phyloP scores from a whole-genome alignment of 1,140 invertebrate genomes.

The Paraescarpia echinospica region DNA sequence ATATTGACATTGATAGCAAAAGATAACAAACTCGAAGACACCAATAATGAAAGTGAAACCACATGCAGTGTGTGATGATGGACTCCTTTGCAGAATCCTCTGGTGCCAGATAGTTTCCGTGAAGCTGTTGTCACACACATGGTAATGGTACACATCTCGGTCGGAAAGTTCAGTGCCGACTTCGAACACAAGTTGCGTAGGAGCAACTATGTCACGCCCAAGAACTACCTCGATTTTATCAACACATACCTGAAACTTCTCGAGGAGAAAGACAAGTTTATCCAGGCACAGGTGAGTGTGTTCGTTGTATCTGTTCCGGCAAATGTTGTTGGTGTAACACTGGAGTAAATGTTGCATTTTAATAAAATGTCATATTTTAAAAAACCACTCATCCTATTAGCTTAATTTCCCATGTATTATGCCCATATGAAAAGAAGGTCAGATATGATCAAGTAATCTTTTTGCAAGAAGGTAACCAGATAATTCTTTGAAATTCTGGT shows the following conservation, averaged over 20 bases:
- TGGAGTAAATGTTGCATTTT: neutral
- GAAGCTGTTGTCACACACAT: slow-evolving; percentile 76
- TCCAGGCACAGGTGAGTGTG: slow-evolving; percentile 64
- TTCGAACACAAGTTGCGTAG: slow-evolving; percentile 72
- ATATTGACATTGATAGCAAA: neutral
- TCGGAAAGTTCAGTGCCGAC: slow-evolving; percentile 72
- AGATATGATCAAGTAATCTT: too few relatives aligned
- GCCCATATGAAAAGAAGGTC: too few relatives aligned
- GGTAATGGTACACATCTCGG: slow-evolving; percentile 77
- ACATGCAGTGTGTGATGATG: neutral
- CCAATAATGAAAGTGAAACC: neutral
- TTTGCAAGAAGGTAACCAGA: too few relatives aligned
- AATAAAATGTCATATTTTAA: too few relatives aligned
- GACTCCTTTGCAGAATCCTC: slow-evolving; percentile 45
- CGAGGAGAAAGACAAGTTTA: slow-evolving; percentile 70
- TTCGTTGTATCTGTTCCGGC: neutral
- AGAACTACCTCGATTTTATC: slow-evolving; percentile 86
- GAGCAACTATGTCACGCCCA: slow-evolving; percentile 84
- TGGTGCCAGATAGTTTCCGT: slow-evolving; percentile 69
- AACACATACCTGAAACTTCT: slow-evolving; percentile 75
- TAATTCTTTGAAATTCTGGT: too few relatives aligned
- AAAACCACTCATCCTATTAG: too few relatives aligned
- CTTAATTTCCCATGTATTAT: too few relatives aligned
- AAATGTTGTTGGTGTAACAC: too few relatives aligned
- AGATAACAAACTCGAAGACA: neutral